phyloP scores from a whole-genome alignment of 2,888 invertebrate genomes.

The Drosophila mettleri region DNA sequence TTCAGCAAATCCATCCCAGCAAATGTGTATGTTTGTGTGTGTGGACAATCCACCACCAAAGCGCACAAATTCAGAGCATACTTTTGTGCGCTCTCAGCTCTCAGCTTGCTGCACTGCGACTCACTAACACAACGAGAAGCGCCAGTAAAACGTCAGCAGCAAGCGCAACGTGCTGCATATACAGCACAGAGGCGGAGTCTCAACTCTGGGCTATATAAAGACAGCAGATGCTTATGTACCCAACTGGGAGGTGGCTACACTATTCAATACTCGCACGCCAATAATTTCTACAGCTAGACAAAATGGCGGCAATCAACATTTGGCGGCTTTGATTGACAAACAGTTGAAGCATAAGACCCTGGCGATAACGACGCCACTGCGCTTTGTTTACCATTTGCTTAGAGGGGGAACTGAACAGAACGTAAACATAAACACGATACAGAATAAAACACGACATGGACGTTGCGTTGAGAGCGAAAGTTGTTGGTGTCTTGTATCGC shows the following conservation, averaged over 20 bases:
- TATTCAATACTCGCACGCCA: slow-evolving; percentile 17
- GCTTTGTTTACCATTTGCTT: slow-evolving; percentile 83
- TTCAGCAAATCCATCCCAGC: slow-evolving; percentile 18
- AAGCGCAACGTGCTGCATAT: slow-evolving; percentile 56
- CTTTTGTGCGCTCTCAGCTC: slow-evolving; percentile 48
- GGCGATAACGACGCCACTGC: slow-evolving; percentile 76
- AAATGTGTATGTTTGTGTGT: neutral
- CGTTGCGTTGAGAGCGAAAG: slow-evolving; percentile 57
- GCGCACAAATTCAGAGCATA: slow-evolving; percentile 33
- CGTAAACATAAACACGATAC: slow-evolving; percentile 71
- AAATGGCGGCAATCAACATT: slow-evolving; percentile 65
- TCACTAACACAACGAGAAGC: slow-evolving; percentile 64
- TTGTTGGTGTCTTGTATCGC: slow-evolving; percentile 82
- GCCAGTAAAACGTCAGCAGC: slow-evolving; percentile 57
- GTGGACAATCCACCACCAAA: slow-evolving; percentile 57
- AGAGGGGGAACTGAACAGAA: slow-evolving; percentile 52
- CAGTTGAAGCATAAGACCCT: slow-evolving; percentile 42
- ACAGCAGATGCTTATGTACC: slow-evolving; percentile 51
- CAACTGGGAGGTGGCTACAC: slow-evolving; percentile 63
- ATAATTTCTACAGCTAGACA: slow-evolving; percentile 33
- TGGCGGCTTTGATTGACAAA: slow-evolving; percentile 10
- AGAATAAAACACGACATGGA: slow-evolving; percentile 43
- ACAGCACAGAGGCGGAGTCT: slow-evolving; percentile 82
- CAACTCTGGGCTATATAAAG: slow-evolving; percentile 50
- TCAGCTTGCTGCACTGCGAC: slow-evolving; percentile 48